These are phyloP conservation scores for Solea solea DNA, from an alignment of 2,113 vertebrate species.

Conservation along the genomic window DNA sequence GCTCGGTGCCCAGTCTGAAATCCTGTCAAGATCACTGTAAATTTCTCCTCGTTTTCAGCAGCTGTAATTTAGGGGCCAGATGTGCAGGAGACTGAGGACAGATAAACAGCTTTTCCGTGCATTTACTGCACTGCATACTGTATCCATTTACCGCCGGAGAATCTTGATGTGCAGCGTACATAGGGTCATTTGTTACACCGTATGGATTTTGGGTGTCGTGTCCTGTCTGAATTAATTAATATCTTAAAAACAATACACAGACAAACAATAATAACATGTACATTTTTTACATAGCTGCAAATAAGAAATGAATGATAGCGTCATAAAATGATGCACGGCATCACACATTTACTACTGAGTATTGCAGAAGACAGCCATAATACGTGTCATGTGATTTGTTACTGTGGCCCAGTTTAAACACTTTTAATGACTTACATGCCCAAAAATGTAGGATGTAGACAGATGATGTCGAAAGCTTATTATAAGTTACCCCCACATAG, in stretches of 20 bases:
- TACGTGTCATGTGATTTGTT: no score
- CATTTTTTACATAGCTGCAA: background rate
- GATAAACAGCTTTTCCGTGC: constrained; percentile 72
- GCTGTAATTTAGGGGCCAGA: constrained; percentile 82
- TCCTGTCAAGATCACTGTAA: constrained; percentile 81
- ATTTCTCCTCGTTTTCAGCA: constrained; percentile 79
- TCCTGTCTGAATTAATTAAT: background rate
- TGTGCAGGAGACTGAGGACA: constrained; percentile 76
- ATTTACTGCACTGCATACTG: constrained; percentile 39
- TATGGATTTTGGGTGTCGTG: constrained; percentile 2
- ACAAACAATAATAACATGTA: background rate
- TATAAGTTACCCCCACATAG: no score
- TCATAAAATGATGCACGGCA: background rate
- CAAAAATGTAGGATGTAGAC: no score
- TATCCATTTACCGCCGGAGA: constrained; percentile 16
- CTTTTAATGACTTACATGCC: no score
- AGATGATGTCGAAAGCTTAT: no score
- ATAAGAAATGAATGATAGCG: background rate
- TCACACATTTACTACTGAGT: background rate
- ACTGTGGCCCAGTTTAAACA: no score
- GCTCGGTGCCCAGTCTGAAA: constrained; percentile 80
- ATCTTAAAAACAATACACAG: background rate
- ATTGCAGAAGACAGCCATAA: no score
- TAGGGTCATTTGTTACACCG: background rate
- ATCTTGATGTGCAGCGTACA: constrained; percentile 18